Evolutionary conservation across 1,140 invertebrate genomes (phyloP).

Genomic region (Stratiolaelaps scimitus): DNA sequence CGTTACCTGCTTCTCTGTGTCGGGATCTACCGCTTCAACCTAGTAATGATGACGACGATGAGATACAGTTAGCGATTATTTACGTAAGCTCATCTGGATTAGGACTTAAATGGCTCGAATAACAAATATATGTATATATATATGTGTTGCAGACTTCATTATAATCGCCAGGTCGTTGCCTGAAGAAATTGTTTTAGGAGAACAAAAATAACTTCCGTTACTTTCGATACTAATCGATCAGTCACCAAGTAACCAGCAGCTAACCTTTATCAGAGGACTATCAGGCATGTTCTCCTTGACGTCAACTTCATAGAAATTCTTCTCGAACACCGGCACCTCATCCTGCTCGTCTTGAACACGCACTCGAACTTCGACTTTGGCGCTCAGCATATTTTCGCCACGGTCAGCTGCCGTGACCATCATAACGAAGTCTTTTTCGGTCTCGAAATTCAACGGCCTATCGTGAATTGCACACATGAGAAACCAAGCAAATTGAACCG

Average conservation of each 20-base stretch:
- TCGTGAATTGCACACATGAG: constrained; percentile 56
- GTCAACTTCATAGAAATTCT: constrained; percentile 55
- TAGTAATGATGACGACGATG: constrained; percentile 45
- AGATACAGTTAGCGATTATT: not conserved
- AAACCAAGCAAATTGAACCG: too few relatives aligned
- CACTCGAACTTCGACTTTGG: constrained; percentile 71
- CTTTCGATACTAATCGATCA: constrained; percentile 27
- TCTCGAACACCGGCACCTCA: constrained; percentile 64
- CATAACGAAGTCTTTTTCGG: constrained; percentile 51
- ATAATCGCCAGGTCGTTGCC: too few relatives aligned
- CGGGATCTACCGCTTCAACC: constrained; percentile 36
- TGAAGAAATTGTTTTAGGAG: constrained; percentile 4
- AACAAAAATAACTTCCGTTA: not conserved
- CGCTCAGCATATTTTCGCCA: constrained; percentile 64
- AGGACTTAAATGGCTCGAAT: constrained; percentile 34
- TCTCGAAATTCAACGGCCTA: constrained; percentile 66
- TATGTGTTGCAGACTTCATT: not conserved
- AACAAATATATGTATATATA: constrained; percentile 34
- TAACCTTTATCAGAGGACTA: constrained; percentile 55
- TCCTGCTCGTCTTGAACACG: constrained; percentile 64
- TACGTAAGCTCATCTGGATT: not conserved
- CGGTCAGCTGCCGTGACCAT: constrained; percentile 76
- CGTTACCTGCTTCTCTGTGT: constrained; percentile 49
- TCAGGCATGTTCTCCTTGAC: constrained; percentile 71
- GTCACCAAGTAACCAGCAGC: too few relatives aligned